Base-by-base conservation (phyloP, 2,797 vertebrate species). In the Manis crassicaudata region DNA sequence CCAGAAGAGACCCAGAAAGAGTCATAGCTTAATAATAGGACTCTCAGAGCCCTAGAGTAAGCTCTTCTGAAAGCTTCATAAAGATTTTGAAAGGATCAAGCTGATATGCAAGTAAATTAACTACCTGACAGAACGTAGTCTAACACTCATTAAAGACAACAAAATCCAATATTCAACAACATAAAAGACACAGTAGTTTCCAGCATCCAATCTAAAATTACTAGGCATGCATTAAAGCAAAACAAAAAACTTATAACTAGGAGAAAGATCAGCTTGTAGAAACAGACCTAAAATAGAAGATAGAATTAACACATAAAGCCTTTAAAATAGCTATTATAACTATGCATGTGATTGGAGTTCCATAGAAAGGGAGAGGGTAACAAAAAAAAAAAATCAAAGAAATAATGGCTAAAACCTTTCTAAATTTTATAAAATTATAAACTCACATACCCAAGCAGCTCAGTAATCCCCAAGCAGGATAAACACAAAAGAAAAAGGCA, bases 321-420 rank as follows among this genome's bases (percentile, higher is more conserved):
- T 92, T 92, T 86, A 63, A 58, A 96, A 73, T 1, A 87, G n/a
- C 56, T 29, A 35, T 85, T 90, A 63, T 72, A 88, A 77, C 40
- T 73, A 88, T 72, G 7, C 65, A 67, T 75, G 16, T 88, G 56
- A 52, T 46, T 92, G 9, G 56, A 80, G 46, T 68, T 16, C 20
- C n/a, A 56, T 46, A 11, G 32, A 58, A 91, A 94, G 52, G 72
- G n/a, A 67, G 20, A 37, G 10, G 70, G 27, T n/a, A 29, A 40
- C 37, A 40, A 79, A 40, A 46, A 46, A 46, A 58, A 67, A 63
- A 70, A 54, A 29, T 27, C 20, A 65, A 56, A 82, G 23, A 65
- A 73, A 43, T 62, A 35, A 75, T 35, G 13, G 12, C 16, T 35
- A 68, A 79, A 94, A 56, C 20, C 62, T 35, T 95, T 87, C n/a